A percentile compares a stretch with the other conserved stretches of the same genome.
Evolutionary conservation across 1,140 invertebrate species (phyloP).

Genomic region (Lerema accius): DNA sequence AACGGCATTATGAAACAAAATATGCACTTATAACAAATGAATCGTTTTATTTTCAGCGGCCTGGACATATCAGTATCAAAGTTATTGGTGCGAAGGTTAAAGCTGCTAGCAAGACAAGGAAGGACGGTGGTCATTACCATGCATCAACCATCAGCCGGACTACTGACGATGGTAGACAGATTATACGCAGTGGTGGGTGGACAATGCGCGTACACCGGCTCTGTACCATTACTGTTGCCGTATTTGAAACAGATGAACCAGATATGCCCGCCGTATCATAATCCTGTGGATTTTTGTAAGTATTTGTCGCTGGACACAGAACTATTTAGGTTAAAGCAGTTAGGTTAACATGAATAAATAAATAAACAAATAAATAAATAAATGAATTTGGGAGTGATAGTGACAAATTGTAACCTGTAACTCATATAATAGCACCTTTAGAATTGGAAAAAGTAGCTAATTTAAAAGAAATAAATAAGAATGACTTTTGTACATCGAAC

Average conservation of each 20-base stretch:
- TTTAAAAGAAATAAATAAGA: too few species aligned
- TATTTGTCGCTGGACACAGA: too few species aligned
- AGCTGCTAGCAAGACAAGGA: conserved; percentile 92
- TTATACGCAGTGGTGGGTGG: conserved; percentile 92
- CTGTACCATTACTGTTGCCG: conserved; percentile 87
- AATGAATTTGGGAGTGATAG: too few species aligned
- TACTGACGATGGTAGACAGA: conserved; percentile 96
- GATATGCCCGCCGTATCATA: conserved; percentile 93
- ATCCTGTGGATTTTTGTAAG: conserved; percentile 95
- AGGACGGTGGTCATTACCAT: conserved; percentile 96
- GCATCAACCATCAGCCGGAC: conserved; percentile 94
- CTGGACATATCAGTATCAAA: conserved; percentile 95
- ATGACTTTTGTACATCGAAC: too few species aligned
- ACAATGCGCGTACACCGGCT: conserved; percentile 92
- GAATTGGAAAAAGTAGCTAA: too few species aligned
- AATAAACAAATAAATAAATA: too few species aligned
- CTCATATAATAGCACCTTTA: too few species aligned
- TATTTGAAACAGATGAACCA: conserved; percentile 89
- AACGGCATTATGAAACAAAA: too few species aligned
- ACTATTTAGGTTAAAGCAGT: too few species aligned
- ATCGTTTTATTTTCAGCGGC: conserved; percentile 86
- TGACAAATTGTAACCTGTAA: too few species aligned
- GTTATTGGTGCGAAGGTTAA: conserved; percentile 92
- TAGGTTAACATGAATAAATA: too few species aligned
- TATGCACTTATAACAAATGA: background rate